Conservation (phyloP, 2,797 vertebrate species). For the Myripristis murdjan region DNA sequence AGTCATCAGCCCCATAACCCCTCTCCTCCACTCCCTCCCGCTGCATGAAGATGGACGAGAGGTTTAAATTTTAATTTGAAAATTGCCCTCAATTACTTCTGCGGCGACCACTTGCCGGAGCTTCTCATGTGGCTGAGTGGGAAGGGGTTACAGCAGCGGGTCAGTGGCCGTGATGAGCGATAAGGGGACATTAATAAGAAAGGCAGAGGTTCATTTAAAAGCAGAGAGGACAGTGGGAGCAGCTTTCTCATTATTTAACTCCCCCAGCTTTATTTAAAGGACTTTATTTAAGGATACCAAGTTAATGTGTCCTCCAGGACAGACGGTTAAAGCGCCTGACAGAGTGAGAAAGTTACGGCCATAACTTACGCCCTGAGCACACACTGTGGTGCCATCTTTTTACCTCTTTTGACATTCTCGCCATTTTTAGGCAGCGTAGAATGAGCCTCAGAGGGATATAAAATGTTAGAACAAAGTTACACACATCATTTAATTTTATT, state of each 20-base stretch:
- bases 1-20: constrained; percentile 87
- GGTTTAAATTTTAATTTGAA: constrained; percentile 95
- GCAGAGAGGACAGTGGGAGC: constrained; percentile 86
- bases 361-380: constrained; percentile 85
- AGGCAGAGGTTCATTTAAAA: constrained; percentile 93
- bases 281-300: constrained; percentile 93
- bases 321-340: constrained; percentile 85
- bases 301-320: constrained; percentile 88
- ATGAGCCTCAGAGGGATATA: constrained; percentile 74
- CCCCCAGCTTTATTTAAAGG: constrained; percentile 93
- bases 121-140: constrained; percentile 78
- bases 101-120: constrained; percentile 88
- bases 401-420: constrained; percentile 77
- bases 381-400: constrained; percentile 79
- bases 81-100: constrained; percentile 92
- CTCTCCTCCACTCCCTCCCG: constrained; percentile 66
- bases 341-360: constrained; percentile 84
- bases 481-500: constrained; percentile 80
- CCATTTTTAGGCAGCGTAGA: constrained; percentile 68
- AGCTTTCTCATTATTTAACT: constrained; percentile 87
- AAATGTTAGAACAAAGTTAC: constrained; percentile 79
- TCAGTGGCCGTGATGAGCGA: constrained; percentile 93
- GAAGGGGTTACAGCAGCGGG: constrained; percentile 85
- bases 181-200: constrained; percentile 94
- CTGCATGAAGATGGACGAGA: constrained; percentile 85